Evolutionary conservation across 2,888 invertebrate genomes (phyloP), one percentile per base, ranked within the genome.

Genomic region (Trisateles emortualis): DNA sequence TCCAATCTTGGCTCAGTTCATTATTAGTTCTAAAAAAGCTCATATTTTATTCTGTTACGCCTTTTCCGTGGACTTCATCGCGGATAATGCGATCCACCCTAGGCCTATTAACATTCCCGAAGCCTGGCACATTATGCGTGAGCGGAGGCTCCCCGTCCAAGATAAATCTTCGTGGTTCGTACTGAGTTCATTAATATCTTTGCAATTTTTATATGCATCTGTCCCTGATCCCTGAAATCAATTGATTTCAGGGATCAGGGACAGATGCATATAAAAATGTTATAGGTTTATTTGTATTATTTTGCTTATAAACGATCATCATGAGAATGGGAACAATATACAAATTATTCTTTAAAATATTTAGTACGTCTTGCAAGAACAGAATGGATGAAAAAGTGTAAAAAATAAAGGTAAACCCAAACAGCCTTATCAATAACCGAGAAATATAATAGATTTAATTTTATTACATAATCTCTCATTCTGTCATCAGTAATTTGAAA

Each of bases 31-130:
- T 26, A 33, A 42, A 55, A 59, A 52, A 38, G 24, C 14, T 36
- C 36, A 47, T 48, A 48, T 45, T 59, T 63, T 59, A 54, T 49
- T 39, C 49, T 29, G 26, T 6, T 19, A 47, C 38, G 38, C 46
- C 19, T 52, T 46, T 19, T 6, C n/a, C 13, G 32, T 48, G 33
- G 42, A 49, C 52, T 65, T 41, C 52, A 43, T 59, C 19, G 35
- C 17, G 35, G 55, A 66, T 72, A 70, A 72, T 61, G 40, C 63
- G 52, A 50, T 44, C 55, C 49, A 59, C 60, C 56, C 56, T 40
- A 30, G 50, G 48, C 69, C 75, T 62, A 72, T 75, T 72, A 73
- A 65, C 66, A 70, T 75, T 68, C 66, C 51, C 51, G 57, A 52
- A 53, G 52, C 41, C 57, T 44, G 55, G 59, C 51, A 58, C 68